Percentiles rank a stretch among this genome's conserved stretches.
These are phyloP conservation scores for Festucalex cinctus DNA, from an alignment of 2,113 vertebrate species.

Conservation along the genomic window DNA sequence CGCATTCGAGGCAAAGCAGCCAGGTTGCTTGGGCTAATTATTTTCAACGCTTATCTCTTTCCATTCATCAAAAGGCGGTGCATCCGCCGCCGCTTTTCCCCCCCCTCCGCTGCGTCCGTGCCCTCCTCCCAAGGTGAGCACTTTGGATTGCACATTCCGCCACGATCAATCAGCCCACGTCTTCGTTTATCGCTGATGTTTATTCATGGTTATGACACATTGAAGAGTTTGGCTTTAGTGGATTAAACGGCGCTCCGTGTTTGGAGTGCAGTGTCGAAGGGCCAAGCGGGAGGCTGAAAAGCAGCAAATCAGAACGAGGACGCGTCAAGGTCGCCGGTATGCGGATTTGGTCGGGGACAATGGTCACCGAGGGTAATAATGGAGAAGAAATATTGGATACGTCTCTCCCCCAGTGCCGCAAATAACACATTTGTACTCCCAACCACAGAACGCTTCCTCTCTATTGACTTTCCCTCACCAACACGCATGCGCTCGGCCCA, in stretches of 20 bases:
- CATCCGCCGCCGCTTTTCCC: not conserved
- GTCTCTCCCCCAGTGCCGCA: too few relatives aligned
- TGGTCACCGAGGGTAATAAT: too few relatives aligned
- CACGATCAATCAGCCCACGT: not conserved
- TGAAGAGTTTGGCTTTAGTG: not conserved
- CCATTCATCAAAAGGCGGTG: not conserved
- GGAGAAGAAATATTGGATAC: too few relatives aligned
- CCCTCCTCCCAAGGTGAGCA: not conserved
- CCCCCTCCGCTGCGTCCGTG: not conserved
- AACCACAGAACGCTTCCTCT: too few relatives aligned
- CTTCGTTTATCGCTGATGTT: not conserved
- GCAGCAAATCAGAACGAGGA: not conserved
- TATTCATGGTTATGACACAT: not conserved
- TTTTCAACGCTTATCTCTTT: slow-evolving; percentile 5
- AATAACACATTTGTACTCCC: too few relatives aligned
- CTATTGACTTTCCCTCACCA: too few relatives aligned
- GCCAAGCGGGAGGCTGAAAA: not conserved
- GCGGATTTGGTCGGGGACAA: not conserved
- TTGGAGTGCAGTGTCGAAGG: not conserved
- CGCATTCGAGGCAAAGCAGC: not conserved
- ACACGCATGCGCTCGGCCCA: too few relatives aligned
- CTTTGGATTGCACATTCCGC: not conserved
- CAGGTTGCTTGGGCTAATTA: not conserved
- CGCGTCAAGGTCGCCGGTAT: not conserved
- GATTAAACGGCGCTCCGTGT: not conserved